phyloP scores from a whole-genome alignment of 2,113 vertebrate species.

The Anarrhichthys ocellatus region DNA sequence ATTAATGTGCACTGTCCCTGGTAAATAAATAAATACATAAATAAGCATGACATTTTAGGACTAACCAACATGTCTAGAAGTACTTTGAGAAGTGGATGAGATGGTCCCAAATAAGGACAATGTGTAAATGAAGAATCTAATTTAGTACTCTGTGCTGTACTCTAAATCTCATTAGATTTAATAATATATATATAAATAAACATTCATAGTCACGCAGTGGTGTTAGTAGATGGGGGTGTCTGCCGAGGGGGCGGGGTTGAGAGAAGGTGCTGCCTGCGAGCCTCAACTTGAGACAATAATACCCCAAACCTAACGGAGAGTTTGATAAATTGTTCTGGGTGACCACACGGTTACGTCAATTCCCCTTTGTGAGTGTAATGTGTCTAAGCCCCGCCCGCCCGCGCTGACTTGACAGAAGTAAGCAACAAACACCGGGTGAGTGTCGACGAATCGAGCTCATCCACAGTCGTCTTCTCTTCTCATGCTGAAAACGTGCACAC shows the following conservation, averaged over 20 bases:
- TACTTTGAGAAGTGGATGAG: background rate
- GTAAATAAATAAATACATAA: background rate
- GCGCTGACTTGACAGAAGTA: background rate
- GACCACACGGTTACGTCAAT: too few species aligned
- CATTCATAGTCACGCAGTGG: accelerated
- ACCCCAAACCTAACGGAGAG: background rate
- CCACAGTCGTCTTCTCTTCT: constrained; percentile 7
- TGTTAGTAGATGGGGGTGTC: background rate
- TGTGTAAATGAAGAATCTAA: background rate
- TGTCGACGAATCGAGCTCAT: constrained; percentile 47
- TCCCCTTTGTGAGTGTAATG: accelerated
- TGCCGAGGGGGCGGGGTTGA: constrained; percentile 20
- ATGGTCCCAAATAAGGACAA: background rate
- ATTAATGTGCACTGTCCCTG: background rate
- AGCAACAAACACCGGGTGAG: constrained; percentile 1
- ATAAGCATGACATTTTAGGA: background rate
- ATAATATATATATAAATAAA: background rate
- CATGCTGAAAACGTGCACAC: constrained; percentile 42
- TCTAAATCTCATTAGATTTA: background rate
- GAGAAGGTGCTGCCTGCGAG: constrained; percentile 13
- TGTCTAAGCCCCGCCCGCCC: constrained; percentile 35
- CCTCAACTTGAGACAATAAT: background rate
- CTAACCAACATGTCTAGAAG: background rate
- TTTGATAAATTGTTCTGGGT: background rate
- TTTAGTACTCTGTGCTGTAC: background rate